A percentile compares a stretch with the other conserved stretches of the same genome.
Evolutionary conservation across 1,140 invertebrate species (phyloP).

Genomic region (Phthorimaea operculella): DNA sequence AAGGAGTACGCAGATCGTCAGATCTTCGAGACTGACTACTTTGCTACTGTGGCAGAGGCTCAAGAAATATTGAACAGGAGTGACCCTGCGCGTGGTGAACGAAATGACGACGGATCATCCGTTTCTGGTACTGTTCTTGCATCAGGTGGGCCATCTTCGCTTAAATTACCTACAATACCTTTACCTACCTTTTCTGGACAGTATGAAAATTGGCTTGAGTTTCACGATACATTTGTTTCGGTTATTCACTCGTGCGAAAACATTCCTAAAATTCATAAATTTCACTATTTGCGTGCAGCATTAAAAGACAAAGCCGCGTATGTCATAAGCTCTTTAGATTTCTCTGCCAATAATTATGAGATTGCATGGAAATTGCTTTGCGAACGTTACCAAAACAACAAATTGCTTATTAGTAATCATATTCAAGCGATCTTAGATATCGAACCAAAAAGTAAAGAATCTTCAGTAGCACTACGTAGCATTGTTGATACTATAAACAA

Average conservation of each 20-base stretch:
- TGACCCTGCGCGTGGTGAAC: not conserved
- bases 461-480: not conserved
- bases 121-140: no score
- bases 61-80: not conserved
- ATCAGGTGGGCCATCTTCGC: not conserved
- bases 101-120: not conserved
- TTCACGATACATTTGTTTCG: not conserved
- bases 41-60: not conserved
- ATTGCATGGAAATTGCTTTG: slow-evolving; percentile 5
- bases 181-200: not conserved
- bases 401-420: not conserved
- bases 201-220: slow-evolving; percentile 2
- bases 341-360: slow-evolving; percentile 3
- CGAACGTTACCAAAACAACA: slow-evolving; percentile 3
- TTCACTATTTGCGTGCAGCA: slow-evolving; percentile 4
- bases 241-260: not conserved
- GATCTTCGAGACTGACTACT: not conserved
- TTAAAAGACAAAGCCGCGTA: not conserved
- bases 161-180: slow-evolving; percentile 5
- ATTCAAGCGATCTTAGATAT: not conserved
- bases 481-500: not conserved
- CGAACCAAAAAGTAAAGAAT: not conserved
- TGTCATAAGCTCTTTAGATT: slow-evolving; percentile 1
- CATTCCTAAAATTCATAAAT: slow-evolving; percentile 4
- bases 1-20: not conserved